Conservation (phyloP, 2,888 invertebrate species). For the Dryobota labecula region DNA sequence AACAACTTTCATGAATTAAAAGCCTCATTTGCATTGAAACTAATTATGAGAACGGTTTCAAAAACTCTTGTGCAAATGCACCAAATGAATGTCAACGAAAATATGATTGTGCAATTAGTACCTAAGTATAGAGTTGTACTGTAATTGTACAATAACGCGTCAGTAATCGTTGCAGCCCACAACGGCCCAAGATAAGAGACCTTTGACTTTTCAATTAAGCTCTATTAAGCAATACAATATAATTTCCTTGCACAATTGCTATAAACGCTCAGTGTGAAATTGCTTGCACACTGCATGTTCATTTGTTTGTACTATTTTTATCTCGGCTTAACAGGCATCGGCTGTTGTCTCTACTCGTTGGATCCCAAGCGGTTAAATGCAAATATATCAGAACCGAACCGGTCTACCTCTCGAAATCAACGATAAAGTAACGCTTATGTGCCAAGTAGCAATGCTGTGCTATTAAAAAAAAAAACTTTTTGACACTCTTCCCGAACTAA, state of each 20-base stretch:
- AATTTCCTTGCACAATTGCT: slow-evolving; percentile 73
- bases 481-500: slow-evolving; percentile 44
- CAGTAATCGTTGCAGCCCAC: slow-evolving; percentile 68
- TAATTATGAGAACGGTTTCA: slow-evolving; percentile 35
- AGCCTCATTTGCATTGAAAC: slow-evolving; percentile 23
- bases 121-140: slow-evolving; percentile 57
- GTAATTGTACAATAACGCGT: slow-evolving; percentile 67
- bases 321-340: slow-evolving; percentile 64
- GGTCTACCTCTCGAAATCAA: slow-evolving; percentile 71
- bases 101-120: slow-evolving; percentile 62
- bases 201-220: slow-evolving; percentile 80
- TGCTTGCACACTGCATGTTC: slow-evolving; percentile 63
- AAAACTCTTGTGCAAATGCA: slow-evolving; percentile 38
- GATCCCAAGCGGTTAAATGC: slow-evolving; percentile 74
- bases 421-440: slow-evolving; percentile 69
- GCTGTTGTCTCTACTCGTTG: slow-evolving; percentile 68
- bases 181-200: slow-evolving; percentile 73
- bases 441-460: slow-evolving; percentile 61
- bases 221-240: slow-evolving; percentile 75
- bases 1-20: slow-evolving; percentile 35
- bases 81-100: slow-evolving; percentile 40
- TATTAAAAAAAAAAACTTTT: slow-evolving; percentile 52
- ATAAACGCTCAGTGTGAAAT: slow-evolving; percentile 64
- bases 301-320: slow-evolving; percentile 72
- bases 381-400: slow-evolving; percentile 79